Percentiles rank a stretch among this genome's conserved stretches.
phyloP scores from a whole-genome alignment of 1,140 invertebrate species.

The Trichonephila clavata region DNA sequence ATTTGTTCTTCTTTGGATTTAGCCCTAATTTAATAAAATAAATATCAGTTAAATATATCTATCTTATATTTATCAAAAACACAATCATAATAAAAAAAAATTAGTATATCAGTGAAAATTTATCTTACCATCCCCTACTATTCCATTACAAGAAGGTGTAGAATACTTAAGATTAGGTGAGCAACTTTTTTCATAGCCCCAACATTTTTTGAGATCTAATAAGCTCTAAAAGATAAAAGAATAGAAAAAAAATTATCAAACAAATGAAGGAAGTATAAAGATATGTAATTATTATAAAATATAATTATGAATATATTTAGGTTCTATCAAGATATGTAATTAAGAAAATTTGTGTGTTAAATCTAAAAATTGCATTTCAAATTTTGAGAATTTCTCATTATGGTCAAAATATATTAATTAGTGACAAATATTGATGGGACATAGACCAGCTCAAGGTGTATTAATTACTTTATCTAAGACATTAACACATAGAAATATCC shows the following conservation, averaged over 20 bases:
- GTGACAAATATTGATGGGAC: too few species aligned
- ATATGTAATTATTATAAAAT: too few species aligned
- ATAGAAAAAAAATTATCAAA: not conserved
- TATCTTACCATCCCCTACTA: conserved; percentile 87
- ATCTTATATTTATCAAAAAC: not conserved
- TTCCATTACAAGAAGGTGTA: conserved; percentile 88
- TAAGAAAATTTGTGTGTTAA: not conserved
- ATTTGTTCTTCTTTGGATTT: conserved; percentile 90
- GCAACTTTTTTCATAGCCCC: conserved; percentile 94
- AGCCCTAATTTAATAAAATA: conserved; percentile 82
- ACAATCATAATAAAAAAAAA: not conserved
- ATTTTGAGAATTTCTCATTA: not conserved
- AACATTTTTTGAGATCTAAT: conserved; percentile 82
- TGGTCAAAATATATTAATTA: too few species aligned
- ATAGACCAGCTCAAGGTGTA: too few species aligned
- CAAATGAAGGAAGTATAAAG: not conserved
- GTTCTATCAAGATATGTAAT: not conserved
- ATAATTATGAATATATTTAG: too few species aligned
- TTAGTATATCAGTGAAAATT: not conserved
- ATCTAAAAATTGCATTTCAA: not conserved
- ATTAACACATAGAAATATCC: too few species aligned
- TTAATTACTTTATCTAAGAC: too few species aligned
- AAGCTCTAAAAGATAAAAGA: conserved; percentile 81
- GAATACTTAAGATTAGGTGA: conserved; percentile 86
- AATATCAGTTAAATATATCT: not conserved